phyloP scores from a whole-genome alignment of 2,113 vertebrate species.

The Corythornis madagascariensis region DNA sequence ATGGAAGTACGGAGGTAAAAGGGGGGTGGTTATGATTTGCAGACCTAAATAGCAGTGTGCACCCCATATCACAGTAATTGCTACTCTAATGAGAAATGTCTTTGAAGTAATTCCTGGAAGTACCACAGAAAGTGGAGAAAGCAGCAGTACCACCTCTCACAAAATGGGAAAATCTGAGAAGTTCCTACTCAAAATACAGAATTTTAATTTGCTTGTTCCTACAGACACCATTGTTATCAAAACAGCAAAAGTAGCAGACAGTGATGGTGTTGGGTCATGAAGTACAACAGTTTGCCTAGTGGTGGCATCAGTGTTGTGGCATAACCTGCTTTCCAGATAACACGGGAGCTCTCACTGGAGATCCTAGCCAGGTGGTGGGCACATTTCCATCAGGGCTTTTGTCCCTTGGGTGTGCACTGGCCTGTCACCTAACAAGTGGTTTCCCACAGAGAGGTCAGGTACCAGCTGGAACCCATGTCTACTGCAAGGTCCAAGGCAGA shows the following conservation, averaged over 20 bases:
- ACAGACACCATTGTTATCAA: neutral
- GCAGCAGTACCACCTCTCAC: neutral
- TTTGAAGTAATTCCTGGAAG: neutral
- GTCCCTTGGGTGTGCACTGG: neutral
- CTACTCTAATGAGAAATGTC: neutral
- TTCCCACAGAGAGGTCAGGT: neutral
- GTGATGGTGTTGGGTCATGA: neutral
- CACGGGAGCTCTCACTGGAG: neutral
- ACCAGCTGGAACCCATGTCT: rapidly evolving
- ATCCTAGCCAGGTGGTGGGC: neutral
- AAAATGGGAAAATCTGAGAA: neutral
- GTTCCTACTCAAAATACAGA: neutral
- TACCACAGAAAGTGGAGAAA: neutral
- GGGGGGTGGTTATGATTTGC: neutral
- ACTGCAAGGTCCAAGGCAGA: neutral
- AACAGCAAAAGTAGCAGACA: neutral
- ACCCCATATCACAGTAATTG: neutral
- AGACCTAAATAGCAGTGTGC: neutral
- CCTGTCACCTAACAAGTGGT: rapidly evolving
- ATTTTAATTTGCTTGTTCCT: neutral
- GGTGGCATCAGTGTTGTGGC: neutral
- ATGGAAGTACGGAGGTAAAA: neutral
- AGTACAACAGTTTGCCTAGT: rapidly evolving
- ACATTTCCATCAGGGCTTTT: neutral
- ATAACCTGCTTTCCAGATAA: neutral